Base-by-base conservation (phyloP, 1,140 invertebrate species). In the Bombyx mandarina region DNA sequence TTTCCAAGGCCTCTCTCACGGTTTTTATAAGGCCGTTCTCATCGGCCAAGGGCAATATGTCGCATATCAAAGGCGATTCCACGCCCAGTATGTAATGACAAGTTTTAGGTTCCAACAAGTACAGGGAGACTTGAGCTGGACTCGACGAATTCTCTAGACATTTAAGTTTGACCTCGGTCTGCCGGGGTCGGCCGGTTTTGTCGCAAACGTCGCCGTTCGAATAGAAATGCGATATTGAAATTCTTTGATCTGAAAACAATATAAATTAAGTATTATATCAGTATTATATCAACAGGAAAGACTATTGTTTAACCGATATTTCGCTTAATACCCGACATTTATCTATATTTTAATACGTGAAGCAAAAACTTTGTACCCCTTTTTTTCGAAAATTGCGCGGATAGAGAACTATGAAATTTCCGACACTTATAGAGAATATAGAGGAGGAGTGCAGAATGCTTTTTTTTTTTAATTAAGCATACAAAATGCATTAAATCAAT, bases 21-120 rank as follows among this genome's bases (percentile, higher is more conserved):
- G 67, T 63, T 63, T 79, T 79, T 6, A 89, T 84, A 2, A 94
- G 76, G 35, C 93, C 94, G 70, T 93, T 90, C 54, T 94, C 91
- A 77, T 96, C 94, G 0, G 93, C 93, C 58, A 91, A 87, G 8
- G 92, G 90, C 47, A 98, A 80, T 56, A 98, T 93, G 71, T 94
- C 91, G 88, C 97, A 98, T 60, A 99, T 93, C 0, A 98, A 78
- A 1, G 94, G 91, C 4, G 97, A 97, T 82, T 98, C 97, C 0
- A 98, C 95, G 12, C 95, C 95, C 22, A 98, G 79, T 57, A 97
- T 93, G 69, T 98, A 99, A 84, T 98, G 94, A 77, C 97, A 99
- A 10, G 93, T 93, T 80, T 93, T 92, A 9, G 97, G 97, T 75
- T 99, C 97, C 8, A 97, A 74, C 12, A 98, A 86, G 81, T 96